These are phyloP conservation scores for Torymus auratus DNA, from an alignment of 2,888 invertebrate genomes.

Conservation along the genomic window DNA sequence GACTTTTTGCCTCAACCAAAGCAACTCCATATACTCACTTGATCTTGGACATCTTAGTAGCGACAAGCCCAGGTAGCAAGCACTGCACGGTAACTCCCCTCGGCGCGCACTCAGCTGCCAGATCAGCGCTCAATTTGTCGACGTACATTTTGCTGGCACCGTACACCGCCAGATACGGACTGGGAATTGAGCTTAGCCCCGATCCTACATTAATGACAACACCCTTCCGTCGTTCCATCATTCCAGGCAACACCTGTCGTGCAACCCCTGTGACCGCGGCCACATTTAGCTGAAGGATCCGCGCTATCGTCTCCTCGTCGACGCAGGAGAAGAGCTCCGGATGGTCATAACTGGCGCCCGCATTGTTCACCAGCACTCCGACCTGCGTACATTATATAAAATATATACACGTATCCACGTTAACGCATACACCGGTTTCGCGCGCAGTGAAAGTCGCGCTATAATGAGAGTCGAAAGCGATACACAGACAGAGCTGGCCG, in stretches of 20 bases:
- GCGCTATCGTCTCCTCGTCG: constrained; percentile 70
- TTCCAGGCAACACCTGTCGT: constrained; percentile 86
- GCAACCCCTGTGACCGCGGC: constrained; percentile 80
- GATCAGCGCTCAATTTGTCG: constrained; percentile 87
- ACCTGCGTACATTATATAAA: constrained; percentile 63
- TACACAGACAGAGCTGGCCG: not conserved
- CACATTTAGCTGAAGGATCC: constrained; percentile 77
- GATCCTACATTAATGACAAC: constrained; percentile 95
- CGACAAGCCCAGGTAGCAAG: constrained; percentile 91
- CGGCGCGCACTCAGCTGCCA: constrained; percentile 85
- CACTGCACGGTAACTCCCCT: constrained; percentile 88
- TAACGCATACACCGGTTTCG: too few species aligned
- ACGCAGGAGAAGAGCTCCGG: constrained; percentile 78
- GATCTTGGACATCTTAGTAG: constrained; percentile 94
- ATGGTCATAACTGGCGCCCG: constrained; percentile 82
- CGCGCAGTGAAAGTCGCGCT: not conserved
- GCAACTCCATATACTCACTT: constrained; percentile 65
- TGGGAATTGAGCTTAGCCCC: constrained; percentile 86
- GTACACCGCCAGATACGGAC: constrained; percentile 90
- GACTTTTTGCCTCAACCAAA: not conserved
- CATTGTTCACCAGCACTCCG: constrained; percentile 81
- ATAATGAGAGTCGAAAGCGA: constrained; percentile 8
- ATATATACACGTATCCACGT: too few species aligned
- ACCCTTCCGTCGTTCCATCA: constrained; percentile 89
- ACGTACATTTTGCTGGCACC: constrained; percentile 93